Conservation (phyloP, 2,888 invertebrate genomes). For the Caenorhabditis japonica region DNA sequence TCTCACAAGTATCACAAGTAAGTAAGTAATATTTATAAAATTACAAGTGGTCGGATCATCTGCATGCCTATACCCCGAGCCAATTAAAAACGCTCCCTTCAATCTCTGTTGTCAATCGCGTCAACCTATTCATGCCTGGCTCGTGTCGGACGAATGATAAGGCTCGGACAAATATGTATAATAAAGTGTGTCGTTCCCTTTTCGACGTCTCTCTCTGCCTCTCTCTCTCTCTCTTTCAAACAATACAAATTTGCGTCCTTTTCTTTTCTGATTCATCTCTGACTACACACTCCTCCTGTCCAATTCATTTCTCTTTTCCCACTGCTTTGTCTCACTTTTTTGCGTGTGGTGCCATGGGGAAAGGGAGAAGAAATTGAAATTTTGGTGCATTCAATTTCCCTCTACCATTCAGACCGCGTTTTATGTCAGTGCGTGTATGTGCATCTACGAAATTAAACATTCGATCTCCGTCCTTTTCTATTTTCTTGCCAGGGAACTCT, state of each 20-base stretch:
- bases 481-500: too few relatives aligned
- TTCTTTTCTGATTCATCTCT: slow-evolving; percentile 3
- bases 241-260: slow-evolving; percentile 24
- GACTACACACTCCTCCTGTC: background rate
- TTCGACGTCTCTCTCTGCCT: background rate
- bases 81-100: too few relatives aligned
- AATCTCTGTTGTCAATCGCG: too few relatives aligned
- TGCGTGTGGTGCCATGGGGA: slow-evolving; percentile 8
- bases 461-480: slow-evolving; percentile 7
- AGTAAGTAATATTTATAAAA: too few relatives aligned
- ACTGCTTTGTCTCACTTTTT: slow-evolving; percentile 3
- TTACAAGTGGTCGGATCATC: too few relatives aligned
- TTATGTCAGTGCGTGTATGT: slow-evolving; percentile 18
- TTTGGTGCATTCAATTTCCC: slow-evolving; percentile 44
- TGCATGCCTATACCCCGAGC: too few relatives aligned
- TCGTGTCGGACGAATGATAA: slow-evolving; percentile 27
- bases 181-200: slow-evolving; percentile 15
- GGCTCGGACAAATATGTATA: slow-evolving; percentile 37
- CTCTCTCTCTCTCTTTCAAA: slow-evolving; percentile 11
- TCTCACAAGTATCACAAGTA: too few relatives aligned
- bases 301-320: slow-evolving; percentile 15
- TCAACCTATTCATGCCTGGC: too few relatives aligned
- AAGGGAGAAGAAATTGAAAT: slow-evolving; percentile 25
- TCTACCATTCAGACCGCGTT: slow-evolving; percentile 27
- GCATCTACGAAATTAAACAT: slow-evolving; percentile 47